phyloP scores from a whole-genome alignment of 2,113 vertebrate genomes.

The Irena cyanogastra region DNA sequence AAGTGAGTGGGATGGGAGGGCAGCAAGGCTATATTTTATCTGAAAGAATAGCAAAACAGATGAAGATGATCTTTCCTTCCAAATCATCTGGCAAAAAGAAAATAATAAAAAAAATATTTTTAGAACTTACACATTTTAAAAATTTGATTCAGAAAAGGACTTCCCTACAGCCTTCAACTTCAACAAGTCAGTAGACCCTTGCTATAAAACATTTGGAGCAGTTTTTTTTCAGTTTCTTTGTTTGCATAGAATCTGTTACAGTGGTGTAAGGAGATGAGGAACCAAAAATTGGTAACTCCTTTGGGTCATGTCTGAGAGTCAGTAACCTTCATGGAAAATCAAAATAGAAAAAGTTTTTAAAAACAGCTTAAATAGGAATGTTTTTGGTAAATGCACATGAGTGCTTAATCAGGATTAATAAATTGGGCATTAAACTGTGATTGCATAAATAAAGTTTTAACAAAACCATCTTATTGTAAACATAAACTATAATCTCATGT shows the following conservation, averaged over 20 bases:
- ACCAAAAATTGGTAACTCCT: background rate
- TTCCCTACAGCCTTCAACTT: background rate
- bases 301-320: background rate
- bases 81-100: background rate
- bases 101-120: background rate
- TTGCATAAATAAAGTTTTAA: background rate
- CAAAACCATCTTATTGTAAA: background rate
- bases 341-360: background rate
- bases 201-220: background rate
- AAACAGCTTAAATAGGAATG: background rate
- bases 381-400: background rate
- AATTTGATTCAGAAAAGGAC: background rate
- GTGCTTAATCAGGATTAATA: background rate
- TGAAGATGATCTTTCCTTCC: background rate
- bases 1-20: background rate
- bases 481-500: background rate
- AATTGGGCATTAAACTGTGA: background rate
- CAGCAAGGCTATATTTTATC: background rate
- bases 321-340: background rate
- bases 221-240: background rate
- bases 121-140: accelerated
- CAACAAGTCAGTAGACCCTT: background rate
- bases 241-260: background rate
- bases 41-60: background rate
- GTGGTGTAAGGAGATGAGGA: background rate